A percentile compares a stretch with the other conserved stretches of the same genome.
Conservation (phyloP, 2,113 vertebrate genomes). For the Cheilinus undulatus region DNA sequence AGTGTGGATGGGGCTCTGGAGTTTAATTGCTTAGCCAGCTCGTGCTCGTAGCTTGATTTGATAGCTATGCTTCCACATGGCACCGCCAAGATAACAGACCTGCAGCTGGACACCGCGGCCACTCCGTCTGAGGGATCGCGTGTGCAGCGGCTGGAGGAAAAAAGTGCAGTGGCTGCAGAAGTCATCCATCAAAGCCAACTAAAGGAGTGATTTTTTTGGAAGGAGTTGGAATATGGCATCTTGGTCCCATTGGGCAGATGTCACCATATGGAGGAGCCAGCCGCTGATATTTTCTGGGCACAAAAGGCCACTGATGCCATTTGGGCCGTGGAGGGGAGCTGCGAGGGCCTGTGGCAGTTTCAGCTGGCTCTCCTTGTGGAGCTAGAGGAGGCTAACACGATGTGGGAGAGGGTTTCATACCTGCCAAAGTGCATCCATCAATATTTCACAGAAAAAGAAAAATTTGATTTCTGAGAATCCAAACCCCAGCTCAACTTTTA, state of each 20-base stretch:
- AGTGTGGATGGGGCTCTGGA: conserved; percentile 53
- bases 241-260: conserved; percentile 68
- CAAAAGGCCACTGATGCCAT: conserved; percentile 57
- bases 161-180: conserved; percentile 71
- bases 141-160: conserved; percentile 31
- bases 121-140: conserved; percentile 15
- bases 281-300: conserved; percentile 53
- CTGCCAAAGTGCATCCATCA: conserved; percentile 38
- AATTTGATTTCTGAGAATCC: conserved; percentile 17
- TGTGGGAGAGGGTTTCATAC: conserved; percentile 27
- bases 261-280: conserved; percentile 66
- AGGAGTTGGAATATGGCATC: conserved; percentile 41
- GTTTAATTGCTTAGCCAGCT: conserved; percentile 75
- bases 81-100: conserved; percentile 53
- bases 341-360: conserved; percentile 16
- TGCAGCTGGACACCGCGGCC: conserved; percentile 55
- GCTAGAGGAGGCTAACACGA: conserved; percentile 17
- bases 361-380: not conserved
- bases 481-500: conserved; percentile 14
- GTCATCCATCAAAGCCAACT: conserved; percentile 76
- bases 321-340: conserved; percentile 50
- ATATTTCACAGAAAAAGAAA: conserved; percentile 35
- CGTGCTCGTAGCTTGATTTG: conserved; percentile 61
- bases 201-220: conserved; percentile 54
- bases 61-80: conserved; percentile 62